phyloP scores from a whole-genome alignment of 1,140 invertebrate species.

The Musca domestica region DNA sequence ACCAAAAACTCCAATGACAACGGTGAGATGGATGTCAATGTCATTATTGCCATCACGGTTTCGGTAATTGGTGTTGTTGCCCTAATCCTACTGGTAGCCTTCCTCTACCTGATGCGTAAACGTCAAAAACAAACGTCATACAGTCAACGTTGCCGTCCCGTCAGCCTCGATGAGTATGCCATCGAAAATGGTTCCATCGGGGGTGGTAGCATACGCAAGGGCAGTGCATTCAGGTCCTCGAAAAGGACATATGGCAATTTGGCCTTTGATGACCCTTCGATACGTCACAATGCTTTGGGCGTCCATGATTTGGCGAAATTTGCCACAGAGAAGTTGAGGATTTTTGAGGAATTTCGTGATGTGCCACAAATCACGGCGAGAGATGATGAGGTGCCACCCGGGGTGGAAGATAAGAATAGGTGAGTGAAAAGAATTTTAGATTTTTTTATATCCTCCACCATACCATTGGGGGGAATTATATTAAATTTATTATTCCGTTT shows the following conservation, averaged over 20 bases:
- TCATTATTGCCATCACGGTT: conserved; percentile 58
- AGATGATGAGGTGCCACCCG: conserved; percentile 78
- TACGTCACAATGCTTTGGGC: conserved; percentile 44
- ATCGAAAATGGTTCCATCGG: conserved; percentile 85
- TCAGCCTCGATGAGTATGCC: conserved; percentile 83
- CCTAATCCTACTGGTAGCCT: conserved; percentile 63
- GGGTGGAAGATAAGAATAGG: conserved; percentile 83
- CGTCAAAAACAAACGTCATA: conserved; percentile 68
- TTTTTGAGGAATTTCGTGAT: conserved; percentile 74
- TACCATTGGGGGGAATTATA: too few species aligned
- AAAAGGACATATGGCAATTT: conserved; percentile 88
- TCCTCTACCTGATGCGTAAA: conserved; percentile 71
- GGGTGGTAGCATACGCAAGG: conserved; percentile 72
- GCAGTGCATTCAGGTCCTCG: conserved; percentile 67
- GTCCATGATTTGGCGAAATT: conserved; percentile 67
- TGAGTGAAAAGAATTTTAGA: conserved; percentile 28
- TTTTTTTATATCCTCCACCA: neutral
- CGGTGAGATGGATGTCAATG: conserved; percentile 49
- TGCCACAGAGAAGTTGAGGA: conserved; percentile 66
- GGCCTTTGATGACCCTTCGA: conserved; percentile 82
- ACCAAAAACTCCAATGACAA: conserved; percentile 14
- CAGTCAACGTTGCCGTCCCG: conserved; percentile 81
- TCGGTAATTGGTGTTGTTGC: conserved; percentile 58
- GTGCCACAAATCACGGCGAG: conserved; percentile 75
- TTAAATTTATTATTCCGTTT: too few species aligned